Base-by-base conservation (phyloP, 1,140 invertebrate genomes). In the Propsilocerus akamusi region DNA sequence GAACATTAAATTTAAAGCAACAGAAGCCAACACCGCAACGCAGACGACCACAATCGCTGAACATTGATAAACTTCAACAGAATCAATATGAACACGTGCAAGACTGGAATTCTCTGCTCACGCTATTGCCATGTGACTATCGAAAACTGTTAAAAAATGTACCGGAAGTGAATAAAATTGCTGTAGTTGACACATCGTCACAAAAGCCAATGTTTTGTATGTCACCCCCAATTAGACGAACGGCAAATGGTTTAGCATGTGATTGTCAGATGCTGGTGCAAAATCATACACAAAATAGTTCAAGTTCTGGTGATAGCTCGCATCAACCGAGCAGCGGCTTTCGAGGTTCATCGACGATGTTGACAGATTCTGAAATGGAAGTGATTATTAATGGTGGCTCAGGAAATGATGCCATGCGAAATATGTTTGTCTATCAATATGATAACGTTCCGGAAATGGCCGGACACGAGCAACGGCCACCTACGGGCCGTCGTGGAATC, bases 31-130 rank as follows among this genome's bases (percentile, higher is more conserved):
- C 37, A 50, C 22, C 34, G 8, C 22, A 20, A 20, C 62, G 66
- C 12, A 65, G 68, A 54, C 68, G 86, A 55, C 86, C 85, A n/a
- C 82, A 84, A 54, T 87, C 84, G 22, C 87, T 82, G 58, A 86
- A 91, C 59, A 71, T 89, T 26, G 87, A 91, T 63, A 72, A 76
- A 23, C 64, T 92, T 12, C 80, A 80, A 56, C 81, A 80, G 55
- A 78, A 81, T 60, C 83, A 84, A 51, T 80, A 91, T 52, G 75
- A 75, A 22, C 86, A 92, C 57, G 79, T 94, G 8, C 75, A 78
- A 58, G 90, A 95, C 60, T 94, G 89, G 89, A 85, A 91, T 59
- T 92, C 86, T 1, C 67, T 95, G 26, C 87, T 83, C 52, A 81
- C 92, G 48, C 68, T 95, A 17, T 62, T 95, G 32, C 90, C 89